A percentile compares a stretch with the other conserved stretches of the same genome.
Conservation (phyloP, 2,888 invertebrate species). For the Sminthurinus aureus region DNA sequence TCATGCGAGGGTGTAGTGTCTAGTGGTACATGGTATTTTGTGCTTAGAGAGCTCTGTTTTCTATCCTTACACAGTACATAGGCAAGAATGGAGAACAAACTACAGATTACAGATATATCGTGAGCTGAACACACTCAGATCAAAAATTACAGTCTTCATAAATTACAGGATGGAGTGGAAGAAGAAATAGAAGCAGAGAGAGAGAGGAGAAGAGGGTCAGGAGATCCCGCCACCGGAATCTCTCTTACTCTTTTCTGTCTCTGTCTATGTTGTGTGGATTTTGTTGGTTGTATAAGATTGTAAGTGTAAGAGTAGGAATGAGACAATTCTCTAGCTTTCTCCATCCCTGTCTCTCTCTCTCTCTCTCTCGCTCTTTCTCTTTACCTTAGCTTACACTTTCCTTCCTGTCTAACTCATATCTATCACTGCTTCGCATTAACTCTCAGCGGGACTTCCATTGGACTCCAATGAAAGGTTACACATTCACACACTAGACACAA, state of each 20-base stretch:
- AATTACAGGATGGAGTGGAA: conserved; percentile 46
- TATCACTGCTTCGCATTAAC: conserved; percentile 48
- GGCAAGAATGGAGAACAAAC: no score
- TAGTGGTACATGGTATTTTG: not conserved
- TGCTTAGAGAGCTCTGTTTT: no score
- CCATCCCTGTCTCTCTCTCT: not conserved
- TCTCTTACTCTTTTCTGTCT: conserved; percentile 20
- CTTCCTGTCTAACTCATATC: conserved; percentile 51
- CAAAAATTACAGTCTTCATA: conserved; percentile 46
- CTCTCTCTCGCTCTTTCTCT: not conserved
- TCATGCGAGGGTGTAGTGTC: not conserved
- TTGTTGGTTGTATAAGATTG: conserved; percentile 22
- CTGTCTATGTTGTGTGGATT: not conserved
- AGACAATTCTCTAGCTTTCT: conserved; percentile 40
- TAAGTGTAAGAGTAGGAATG: conserved; percentile 24
- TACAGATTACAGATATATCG: not conserved
- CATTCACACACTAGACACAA: no score
- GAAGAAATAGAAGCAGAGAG: conserved; percentile 12
- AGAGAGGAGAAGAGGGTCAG: conserved; percentile 27
- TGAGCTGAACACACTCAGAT: conserved; percentile 28
- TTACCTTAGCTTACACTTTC: conserved; percentile 44
- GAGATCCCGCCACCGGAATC: conserved; percentile 36
- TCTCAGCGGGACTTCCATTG: conserved; percentile 45
- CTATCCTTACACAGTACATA: no score
- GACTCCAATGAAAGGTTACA: conserved; percentile 45